These are phyloP conservation scores for Calephelis virginiensis DNA, from an alignment of 1,140 invertebrate species.

Conservation along the genomic window DNA sequence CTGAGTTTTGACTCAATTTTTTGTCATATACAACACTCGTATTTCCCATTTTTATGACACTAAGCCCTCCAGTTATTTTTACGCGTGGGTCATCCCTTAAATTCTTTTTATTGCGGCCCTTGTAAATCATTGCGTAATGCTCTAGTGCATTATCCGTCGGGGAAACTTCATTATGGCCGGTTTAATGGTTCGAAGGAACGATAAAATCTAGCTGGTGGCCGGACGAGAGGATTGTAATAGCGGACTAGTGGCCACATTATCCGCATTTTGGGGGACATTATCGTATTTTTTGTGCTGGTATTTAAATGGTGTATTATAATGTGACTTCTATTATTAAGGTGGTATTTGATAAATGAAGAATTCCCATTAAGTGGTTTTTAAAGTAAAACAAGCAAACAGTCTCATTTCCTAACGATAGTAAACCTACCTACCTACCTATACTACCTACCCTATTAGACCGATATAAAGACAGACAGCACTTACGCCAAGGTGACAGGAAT, in stretches of 20 bases:
- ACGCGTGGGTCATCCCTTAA: conserved; percentile 71
- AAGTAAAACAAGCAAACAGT: not conserved
- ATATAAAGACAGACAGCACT: no score
- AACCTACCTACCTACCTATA: no score
- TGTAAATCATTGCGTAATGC: conserved; percentile 76
- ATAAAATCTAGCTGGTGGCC: conserved; percentile 70
- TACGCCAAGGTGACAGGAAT: no score
- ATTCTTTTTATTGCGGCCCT: conserved; percentile 76
- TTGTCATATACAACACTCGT: not conserved
- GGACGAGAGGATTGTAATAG: conserved; percentile 26
- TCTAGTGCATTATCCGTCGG: conserved; percentile 68
- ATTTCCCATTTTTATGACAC: conserved; percentile 70
- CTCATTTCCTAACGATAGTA: no score
- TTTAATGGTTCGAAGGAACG: conserved; percentile 75
- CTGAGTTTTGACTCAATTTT: no score
- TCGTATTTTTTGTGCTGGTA: conserved; percentile 21
- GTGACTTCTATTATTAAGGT: conserved; percentile 11
- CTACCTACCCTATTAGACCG: no score
- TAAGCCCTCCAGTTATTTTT: conserved; percentile 51
- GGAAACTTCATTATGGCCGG: conserved; percentile 76
- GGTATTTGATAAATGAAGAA: not conserved
- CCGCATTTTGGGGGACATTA: conserved; percentile 16
- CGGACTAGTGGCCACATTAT: conserved; percentile 20
- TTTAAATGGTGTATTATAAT: conserved; percentile 21
- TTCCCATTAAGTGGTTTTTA: not conserved